Evolutionary conservation across 2,113 vertebrate species (phyloP).

Genomic region (Pan paniscus): DNA sequence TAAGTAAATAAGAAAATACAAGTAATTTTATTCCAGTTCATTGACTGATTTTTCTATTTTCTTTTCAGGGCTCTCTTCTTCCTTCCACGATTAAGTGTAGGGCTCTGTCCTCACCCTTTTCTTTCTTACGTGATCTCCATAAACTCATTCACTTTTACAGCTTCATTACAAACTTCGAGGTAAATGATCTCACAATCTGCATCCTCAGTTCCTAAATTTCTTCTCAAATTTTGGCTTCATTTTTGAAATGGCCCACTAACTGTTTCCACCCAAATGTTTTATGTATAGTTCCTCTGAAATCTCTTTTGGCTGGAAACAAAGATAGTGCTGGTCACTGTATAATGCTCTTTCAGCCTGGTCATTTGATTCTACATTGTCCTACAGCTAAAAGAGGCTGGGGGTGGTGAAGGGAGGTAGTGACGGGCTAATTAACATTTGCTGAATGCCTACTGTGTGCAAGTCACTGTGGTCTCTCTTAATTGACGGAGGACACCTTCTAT

Average conservation of each 20-base stretch:
- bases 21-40: neutral
- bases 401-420: neutral
- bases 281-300: neutral
- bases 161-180: neutral
- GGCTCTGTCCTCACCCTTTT: neutral
- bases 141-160: neutral
- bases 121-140: neutral
- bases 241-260: conserved; percentile 23
- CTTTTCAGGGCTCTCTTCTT: neutral
- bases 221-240: neutral
- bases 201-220: neutral
- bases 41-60: neutral
- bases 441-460: neutral
- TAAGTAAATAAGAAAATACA: neutral
- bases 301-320: neutral
- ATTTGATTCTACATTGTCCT: neutral
- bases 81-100: neutral
- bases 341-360: neutral
- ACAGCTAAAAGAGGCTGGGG: neutral
- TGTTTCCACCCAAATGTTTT: neutral
- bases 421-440: neutral
- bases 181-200: neutral
- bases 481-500: neutral
- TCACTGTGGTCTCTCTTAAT: neutral
- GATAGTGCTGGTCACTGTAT: neutral